Evolutionary conservation across 92 coral and sea anemone genomes (phyloP), one percentile per base, ranked within the genome.

Genomic region (Hydrozoanthus gracilis): DNA sequence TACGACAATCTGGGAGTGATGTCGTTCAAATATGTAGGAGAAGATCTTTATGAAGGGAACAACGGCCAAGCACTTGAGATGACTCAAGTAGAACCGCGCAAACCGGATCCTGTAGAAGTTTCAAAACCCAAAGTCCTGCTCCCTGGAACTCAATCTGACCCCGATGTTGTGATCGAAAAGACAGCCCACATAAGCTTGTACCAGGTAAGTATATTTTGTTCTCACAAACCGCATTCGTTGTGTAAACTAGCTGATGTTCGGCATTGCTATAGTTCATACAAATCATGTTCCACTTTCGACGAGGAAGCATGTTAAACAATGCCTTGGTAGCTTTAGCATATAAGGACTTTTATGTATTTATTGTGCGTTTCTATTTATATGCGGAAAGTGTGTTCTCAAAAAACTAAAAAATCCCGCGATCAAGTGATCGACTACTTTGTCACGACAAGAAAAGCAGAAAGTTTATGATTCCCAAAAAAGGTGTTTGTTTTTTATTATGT

Each of bases 151-250:
- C 0, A 0, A 5, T 65, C 85, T 65, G 85, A 80, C 27, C 85
- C 74, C 62, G 85, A 80, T 80, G 85, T 66, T 51, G 73, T 80
- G 85, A 8, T 80, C 47, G 74, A 80, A 51, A 80, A 80, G 55
- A 80, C 85, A 80, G 75, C 85, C 49, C 85, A 80, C 5, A 66
- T 80, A 18, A 80, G 85, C 70, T 13, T 80, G 74, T 70, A 60
- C 10, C 85, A 80, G 85, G 85, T 80, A 7, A 58, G 83, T 20
- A 0, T 12, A 62, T 15, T n/a, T 73, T 73, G 46, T 18, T 45
- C 11, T 67, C 15, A 20, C 12, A 27, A 27, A 27, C 39, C 39
- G 39, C 39, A 27, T 27, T 27, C 39, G 39, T 2, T 27, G 39
- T 27, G 39, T 2, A 27, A 27, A 27, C 39, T 27, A 27, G 39